phyloP scores from a whole-genome alignment of 2,888 invertebrate species.

The Disparrhopalites patrizii region DNA sequence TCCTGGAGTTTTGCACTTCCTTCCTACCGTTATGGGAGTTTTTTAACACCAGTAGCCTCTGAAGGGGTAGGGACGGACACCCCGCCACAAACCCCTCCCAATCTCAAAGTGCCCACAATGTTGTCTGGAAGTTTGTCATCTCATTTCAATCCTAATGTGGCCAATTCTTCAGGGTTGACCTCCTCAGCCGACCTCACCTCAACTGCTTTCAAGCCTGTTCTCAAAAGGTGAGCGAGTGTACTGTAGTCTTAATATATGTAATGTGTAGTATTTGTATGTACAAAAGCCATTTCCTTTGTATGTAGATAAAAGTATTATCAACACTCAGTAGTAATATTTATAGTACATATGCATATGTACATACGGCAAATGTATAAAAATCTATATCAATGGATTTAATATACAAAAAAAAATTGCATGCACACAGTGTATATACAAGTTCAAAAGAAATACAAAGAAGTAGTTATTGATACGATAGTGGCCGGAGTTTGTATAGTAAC shows the following conservation, averaged over 20 bases:
- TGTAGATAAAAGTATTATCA: background rate
- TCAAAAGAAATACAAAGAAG: background rate
- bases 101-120: slow-evolving; percentile 77
- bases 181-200: slow-evolving; percentile 52
- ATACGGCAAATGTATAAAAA: too few species aligned
- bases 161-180: slow-evolving; percentile 41
- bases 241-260: background rate
- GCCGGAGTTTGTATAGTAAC: too few species aligned
- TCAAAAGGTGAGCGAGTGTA: slow-evolving; percentile 71
- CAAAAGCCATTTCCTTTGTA: background rate
- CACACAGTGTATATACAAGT: too few species aligned
- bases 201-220: slow-evolving; percentile 81
- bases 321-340: background rate
- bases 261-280: background rate
- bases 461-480: background rate
- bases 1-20: slow-evolving; percentile 58
- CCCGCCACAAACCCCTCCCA: slow-evolving; percentile 89
- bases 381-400: too few species aligned
- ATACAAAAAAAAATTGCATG: too few species aligned
- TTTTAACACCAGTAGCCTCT: slow-evolving; percentile 41
- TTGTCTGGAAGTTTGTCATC: slow-evolving; percentile 61
- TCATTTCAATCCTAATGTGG: slow-evolving; percentile 47
- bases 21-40: slow-evolving; percentile 49
- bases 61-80: slow-evolving; percentile 80
- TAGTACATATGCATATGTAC: background rate